Evolutionary conservation across 2,797 vertebrate genomes (phyloP).

Genomic region (Coccyzus lansbergi): DNA sequence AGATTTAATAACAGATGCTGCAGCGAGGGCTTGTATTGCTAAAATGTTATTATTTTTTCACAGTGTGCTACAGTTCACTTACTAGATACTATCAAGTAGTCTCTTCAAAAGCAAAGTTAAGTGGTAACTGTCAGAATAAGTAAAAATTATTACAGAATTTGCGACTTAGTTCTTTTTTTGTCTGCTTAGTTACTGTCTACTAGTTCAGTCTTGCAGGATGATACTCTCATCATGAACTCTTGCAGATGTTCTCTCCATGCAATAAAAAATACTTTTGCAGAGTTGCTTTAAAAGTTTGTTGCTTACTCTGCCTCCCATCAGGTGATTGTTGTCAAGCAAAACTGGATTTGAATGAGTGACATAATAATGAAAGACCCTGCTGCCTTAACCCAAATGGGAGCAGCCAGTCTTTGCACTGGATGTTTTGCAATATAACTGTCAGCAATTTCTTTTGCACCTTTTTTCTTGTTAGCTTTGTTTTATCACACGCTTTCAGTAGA

Average conservation of each 20-base stretch:
- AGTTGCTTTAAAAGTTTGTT: neutral
- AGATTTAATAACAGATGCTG: constrained; percentile 68
- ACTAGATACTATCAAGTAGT: neutral
- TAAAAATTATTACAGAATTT: neutral
- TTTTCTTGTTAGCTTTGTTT: constrained; percentile 2
- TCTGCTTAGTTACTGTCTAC: constrained; percentile 1
- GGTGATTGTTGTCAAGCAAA: neutral
- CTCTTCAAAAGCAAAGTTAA: constrained; percentile 33
- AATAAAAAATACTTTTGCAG: neutral
- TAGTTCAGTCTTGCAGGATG: neutral
- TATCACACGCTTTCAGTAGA: neutral
- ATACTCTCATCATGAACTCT: neutral
- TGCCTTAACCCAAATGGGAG: neutral
- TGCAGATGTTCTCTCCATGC: neutral
- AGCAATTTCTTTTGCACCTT: neutral
- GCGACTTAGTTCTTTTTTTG: constrained; percentile 1
- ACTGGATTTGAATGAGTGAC: neutral
- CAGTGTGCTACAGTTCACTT: constrained; percentile 8
- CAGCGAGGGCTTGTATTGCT: constrained; percentile 32
- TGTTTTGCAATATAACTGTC: neutral
- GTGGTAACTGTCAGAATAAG: constrained; percentile 8
- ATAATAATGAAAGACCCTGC: neutral
- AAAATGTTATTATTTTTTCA: constrained; percentile 51
- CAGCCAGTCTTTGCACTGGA: neutral
- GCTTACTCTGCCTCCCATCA: neutral